Evolutionary conservation across 2,888 invertebrate genomes (phyloP).

Genomic region (Endomychus coccineus): DNA sequence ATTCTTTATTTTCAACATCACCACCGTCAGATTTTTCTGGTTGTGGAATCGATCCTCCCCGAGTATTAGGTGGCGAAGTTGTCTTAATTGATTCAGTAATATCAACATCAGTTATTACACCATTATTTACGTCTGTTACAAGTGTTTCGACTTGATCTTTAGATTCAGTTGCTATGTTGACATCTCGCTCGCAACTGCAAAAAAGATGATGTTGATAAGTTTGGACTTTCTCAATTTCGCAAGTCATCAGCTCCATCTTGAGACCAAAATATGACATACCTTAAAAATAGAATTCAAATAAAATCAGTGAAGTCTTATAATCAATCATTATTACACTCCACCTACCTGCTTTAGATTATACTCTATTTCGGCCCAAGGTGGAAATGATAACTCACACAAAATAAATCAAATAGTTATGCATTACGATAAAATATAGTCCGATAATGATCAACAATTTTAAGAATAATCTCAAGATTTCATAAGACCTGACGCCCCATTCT

Average conservation of each 20-base stretch:
- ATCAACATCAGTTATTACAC: constrained; percentile 4
- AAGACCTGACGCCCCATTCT: too few species aligned
- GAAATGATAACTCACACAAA: constrained; percentile 32
- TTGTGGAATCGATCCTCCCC: too few species aligned
- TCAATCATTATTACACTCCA: constrained; percentile 15
- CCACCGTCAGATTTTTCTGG: too few species aligned
- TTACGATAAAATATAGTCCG: too few species aligned
- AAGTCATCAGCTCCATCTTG: constrained; percentile 38
- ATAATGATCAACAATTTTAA: too few species aligned
- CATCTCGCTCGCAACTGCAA: constrained; percentile 33
- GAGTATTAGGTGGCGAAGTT: too few species aligned
- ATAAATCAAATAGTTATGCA: too few species aligned
- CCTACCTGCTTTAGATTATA: constrained; percentile 23
- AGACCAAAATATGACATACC: constrained; percentile 38
- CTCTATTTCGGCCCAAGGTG: constrained; percentile 41
- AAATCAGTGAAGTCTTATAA: constrained; percentile 1
- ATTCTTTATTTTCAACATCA: too few species aligned
- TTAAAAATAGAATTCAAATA: neutral
- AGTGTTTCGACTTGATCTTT: too few species aligned
- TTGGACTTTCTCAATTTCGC: constrained; percentile 19
- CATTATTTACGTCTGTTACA: constrained; percentile 13
- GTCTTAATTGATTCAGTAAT: neutral
- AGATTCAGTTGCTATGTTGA: too few species aligned
- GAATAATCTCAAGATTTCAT: constrained; percentile 1
- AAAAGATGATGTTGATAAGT: constrained; percentile 27